These are phyloP conservation scores for Clarias macrocephalus DNA, from an alignment of 2,113 vertebrate species.

Conservation along the genomic window DNA sequence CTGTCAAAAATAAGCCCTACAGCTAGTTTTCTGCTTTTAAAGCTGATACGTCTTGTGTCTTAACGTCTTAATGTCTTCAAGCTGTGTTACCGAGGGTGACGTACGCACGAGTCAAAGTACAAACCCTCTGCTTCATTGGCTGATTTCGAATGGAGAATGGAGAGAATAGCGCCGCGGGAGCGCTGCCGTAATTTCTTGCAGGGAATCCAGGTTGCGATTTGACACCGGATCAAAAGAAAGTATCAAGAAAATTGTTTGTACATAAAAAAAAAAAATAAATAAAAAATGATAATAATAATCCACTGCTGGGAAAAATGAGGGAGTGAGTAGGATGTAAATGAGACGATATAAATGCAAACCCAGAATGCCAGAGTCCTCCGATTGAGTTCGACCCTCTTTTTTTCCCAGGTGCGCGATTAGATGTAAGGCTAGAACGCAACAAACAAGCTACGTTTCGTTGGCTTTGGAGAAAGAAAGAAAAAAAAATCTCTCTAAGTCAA, in stretches of 20 bases:
- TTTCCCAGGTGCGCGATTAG: slow-evolving; percentile 11
- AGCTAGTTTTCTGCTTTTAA: slow-evolving; percentile 43
- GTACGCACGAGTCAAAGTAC: not conserved
- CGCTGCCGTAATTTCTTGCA: not conserved
- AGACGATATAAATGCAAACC: slow-evolving; percentile 45
- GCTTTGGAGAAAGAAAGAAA: not conserved
- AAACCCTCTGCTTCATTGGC: not conserved
- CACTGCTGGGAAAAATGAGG: not conserved
- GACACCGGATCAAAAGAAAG: slow-evolving; percentile 30
- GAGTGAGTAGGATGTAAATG: slow-evolving; percentile 29
- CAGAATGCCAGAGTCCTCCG: slow-evolving; percentile 16
- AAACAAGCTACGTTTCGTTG: slow-evolving; percentile 4
- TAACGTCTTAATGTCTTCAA: not conserved
- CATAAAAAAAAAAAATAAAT: not conserved
- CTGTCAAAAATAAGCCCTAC: slow-evolving; percentile 34
- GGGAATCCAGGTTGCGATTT: not conserved
- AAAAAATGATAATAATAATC: not conserved
- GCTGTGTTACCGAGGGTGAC: not conserved
- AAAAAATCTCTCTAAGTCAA: not conserved
- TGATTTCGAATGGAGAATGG: not conserved
- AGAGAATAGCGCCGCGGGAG: not conserved
- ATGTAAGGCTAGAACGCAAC: slow-evolving; percentile 3
- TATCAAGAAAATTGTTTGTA: not conserved
- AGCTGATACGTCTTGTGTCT: not conserved
- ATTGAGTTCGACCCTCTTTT: slow-evolving; percentile 21